A percentile compares a stretch with the other conserved stretches of the same genome.
Evolutionary conservation across 2,888 invertebrate species (phyloP).

Genomic region (Athrips mouffetella): DNA sequence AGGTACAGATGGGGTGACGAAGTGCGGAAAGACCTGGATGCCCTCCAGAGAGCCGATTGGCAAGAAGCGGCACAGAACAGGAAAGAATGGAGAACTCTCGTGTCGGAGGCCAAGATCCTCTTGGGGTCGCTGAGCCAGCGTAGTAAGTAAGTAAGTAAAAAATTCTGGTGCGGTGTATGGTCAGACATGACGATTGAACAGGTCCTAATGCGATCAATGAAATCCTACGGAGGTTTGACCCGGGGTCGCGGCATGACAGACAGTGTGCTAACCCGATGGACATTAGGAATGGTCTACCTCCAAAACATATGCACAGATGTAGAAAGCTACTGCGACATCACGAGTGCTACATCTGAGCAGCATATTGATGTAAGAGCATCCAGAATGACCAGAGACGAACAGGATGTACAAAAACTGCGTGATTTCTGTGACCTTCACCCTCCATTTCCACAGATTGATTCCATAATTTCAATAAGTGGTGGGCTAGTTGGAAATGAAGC

Average conservation of each 20-base stretch:
- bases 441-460: background rate
- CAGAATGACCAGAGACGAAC: background rate
- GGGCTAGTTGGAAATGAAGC: background rate
- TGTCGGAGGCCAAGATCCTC: no score
- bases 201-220: constrained; percentile 10
- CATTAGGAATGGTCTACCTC: background rate
- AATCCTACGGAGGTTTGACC: constrained; percentile 7
- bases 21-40: no score
- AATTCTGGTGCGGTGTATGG: constrained; percentile 8
- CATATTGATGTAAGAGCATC: background rate
- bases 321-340: background rate
- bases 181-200: constrained; percentile 11
- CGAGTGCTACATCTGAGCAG: background rate
- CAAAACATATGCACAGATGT: constrained; percentile 1
- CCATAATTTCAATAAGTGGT: background rate
- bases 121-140: no score
- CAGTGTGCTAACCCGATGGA: constrained; percentile 8
- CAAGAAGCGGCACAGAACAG: no score
- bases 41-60: no score
- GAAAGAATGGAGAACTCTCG: no score
- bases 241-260: constrained; percentile 9
- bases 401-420: background rate
- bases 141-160: no score
- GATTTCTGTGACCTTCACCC: background rate
- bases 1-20: no score